phyloP scores from a whole-genome alignment of 2,113 vertebrate species.

The Limanda limanda region DNA sequence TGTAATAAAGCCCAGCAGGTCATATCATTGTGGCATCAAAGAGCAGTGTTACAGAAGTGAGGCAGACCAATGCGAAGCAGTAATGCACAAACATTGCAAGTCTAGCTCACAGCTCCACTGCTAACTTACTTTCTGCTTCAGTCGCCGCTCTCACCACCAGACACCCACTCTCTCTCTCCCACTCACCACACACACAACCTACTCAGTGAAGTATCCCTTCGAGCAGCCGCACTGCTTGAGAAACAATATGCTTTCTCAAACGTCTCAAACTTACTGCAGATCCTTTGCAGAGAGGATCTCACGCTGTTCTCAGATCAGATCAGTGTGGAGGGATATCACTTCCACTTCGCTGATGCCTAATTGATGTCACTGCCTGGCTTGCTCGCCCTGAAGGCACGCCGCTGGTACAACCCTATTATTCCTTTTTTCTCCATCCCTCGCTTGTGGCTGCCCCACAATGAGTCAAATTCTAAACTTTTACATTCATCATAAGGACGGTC shows the following conservation, averaged over 20 bases:
- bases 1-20: too few species aligned
- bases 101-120: too few species aligned
- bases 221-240: background rate
- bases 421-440: background rate
- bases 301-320: background rate
- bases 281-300: background rate
- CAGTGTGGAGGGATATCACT: background rate
- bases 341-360: background rate
- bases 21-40: too few species aligned
- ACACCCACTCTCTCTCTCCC: too few species aligned
- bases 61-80: too few species aligned
- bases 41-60: too few species aligned
- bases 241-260: background rate
- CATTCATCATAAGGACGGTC: background rate
- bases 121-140: too few species aligned
- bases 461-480: background rate
- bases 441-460: background rate
- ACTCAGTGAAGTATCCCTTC: background rate
- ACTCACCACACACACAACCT: background rate
- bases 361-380: background rate
- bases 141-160: too few species aligned
- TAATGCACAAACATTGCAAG: too few species aligned
- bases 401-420: background rate
- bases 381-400: background rate
- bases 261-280: background rate